These are phyloP conservation scores for Parambassis ranga DNA, from an alignment of 2,797 vertebrate species.

Conservation along the genomic window DNA sequence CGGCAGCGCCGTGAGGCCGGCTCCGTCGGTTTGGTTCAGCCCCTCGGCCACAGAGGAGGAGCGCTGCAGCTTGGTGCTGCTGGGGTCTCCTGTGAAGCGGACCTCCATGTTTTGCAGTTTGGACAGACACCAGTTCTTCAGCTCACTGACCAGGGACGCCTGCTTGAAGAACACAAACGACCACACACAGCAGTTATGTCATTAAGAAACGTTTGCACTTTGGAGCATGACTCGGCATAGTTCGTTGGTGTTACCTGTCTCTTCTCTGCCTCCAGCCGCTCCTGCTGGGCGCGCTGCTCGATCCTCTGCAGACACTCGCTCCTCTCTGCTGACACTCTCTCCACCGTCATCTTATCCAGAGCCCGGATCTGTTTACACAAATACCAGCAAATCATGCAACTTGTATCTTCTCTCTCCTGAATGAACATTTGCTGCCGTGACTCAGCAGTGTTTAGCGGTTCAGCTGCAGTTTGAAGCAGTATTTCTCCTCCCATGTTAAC, in stretches of 20 bases:
- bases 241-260: slow-evolving; percentile 83
- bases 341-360: slow-evolving; percentile 91
- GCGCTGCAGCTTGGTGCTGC: slow-evolving; percentile 33
- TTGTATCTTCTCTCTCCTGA: no score
- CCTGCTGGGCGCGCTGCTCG: slow-evolving; percentile 82
- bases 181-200: not conserved
- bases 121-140: slow-evolving; percentile 95
- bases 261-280: slow-evolving; percentile 85
- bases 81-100: slow-evolving; percentile 83
- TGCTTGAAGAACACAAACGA: slow-evolving; percentile 59
- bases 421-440: no score
- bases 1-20: not conserved
- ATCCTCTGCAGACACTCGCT: slow-evolving; percentile 89
- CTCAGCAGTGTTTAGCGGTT: no score
- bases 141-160: slow-evolving; percentile 88
- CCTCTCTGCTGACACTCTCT: slow-evolving; percentile 90
- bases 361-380: slow-evolving; percentile 81
- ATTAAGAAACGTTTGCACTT: not conserved
- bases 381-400: no score
- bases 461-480: no score
- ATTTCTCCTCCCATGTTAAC: no score
- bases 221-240: no score
- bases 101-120: slow-evolving; percentile 93
- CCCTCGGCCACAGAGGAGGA: slow-evolving; percentile 77
- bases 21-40: slow-evolving; percentile 66